phyloP scores from a whole-genome alignment of 2,888 invertebrate genomes.

The Galeruca laticollis region DNA sequence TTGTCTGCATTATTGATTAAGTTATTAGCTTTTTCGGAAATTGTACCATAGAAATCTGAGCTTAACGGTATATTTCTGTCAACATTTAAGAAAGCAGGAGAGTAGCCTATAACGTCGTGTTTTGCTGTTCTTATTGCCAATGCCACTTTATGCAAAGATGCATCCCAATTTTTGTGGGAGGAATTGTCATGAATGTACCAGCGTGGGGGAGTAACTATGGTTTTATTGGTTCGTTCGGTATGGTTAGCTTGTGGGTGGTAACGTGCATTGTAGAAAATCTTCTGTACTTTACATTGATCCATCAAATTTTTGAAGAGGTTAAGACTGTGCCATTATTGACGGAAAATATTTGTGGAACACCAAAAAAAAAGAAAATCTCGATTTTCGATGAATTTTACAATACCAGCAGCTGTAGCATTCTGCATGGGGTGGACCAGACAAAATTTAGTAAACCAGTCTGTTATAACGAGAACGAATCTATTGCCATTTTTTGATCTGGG shows the following conservation, averaged over 20 bases:
- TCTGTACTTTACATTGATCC: slow-evolving; percentile 42
- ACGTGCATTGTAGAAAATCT: too few relatives aligned
- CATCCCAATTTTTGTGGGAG: slow-evolving; percentile 41
- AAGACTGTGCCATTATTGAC: slow-evolving; percentile 40
- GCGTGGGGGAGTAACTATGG: slow-evolving; percentile 53
- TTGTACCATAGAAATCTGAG: too few relatives aligned
- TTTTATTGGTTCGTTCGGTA: slow-evolving; percentile 56
- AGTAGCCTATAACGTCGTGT: slow-evolving; percentile 41
- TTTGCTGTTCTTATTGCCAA: slow-evolving; percentile 43
- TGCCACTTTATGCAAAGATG: slow-evolving; percentile 31
- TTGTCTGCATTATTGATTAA: too few relatives aligned
- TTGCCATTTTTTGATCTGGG: too few relatives aligned
- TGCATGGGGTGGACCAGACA: slow-evolving; percentile 1
- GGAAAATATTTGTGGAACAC: slow-evolving; percentile 35
- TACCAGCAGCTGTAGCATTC: slow-evolving; percentile 24
- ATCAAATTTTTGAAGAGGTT: slow-evolving; percentile 35
- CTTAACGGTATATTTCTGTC: slow-evolving; percentile 41
- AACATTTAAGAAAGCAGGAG: slow-evolving; percentile 44
- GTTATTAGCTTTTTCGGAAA: slow-evolving; percentile 39
- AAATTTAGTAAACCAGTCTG: slow-evolving; percentile 30
- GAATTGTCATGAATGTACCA: slow-evolving; percentile 38
- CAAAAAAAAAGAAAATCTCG: slow-evolving; percentile 41
- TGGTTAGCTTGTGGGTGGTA: slow-evolving; percentile 60
- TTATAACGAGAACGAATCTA: too few relatives aligned
- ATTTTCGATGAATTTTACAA: slow-evolving; percentile 40